phyloP scores from a whole-genome alignment of 2,888 invertebrate genomes.

The Ochropleura leucogaster region DNA sequence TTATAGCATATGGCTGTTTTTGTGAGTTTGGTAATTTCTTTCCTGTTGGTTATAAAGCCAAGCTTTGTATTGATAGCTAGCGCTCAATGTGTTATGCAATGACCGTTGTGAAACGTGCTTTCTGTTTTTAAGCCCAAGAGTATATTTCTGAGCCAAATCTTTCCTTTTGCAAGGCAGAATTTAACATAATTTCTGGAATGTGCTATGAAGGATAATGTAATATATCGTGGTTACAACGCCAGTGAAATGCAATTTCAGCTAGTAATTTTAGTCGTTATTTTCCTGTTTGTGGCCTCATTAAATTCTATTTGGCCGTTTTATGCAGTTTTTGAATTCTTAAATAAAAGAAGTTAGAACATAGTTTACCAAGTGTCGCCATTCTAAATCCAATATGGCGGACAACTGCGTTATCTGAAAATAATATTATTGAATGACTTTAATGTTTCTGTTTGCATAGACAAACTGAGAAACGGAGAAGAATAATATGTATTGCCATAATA shows the following conservation, averaged over 20 bases:
- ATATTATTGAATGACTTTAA: too few relatives aligned
- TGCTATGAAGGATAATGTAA: too few relatives aligned
- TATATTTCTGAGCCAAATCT: neutral
- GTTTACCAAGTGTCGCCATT: too few relatives aligned
- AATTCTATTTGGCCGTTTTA: neutral
- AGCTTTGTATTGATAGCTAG: slow-evolving; percentile 32
- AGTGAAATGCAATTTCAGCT: neutral
- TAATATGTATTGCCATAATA: slow-evolving; percentile 18
- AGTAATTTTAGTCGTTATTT: neutral
- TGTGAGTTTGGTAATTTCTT: slow-evolving; percentile 26
- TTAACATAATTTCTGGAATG: neutral
- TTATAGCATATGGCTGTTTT: slow-evolving; percentile 45
- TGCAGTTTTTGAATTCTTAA: neutral
- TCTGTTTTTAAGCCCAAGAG: neutral
- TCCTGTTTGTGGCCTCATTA: neutral
- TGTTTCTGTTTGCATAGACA: too few relatives aligned
- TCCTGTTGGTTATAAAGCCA: slow-evolving; percentile 19
- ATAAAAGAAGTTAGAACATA: too few relatives aligned
- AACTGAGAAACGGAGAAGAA: neutral
- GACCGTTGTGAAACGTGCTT: slow-evolving; percentile 14
- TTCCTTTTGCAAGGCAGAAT: neutral
- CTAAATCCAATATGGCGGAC: too few relatives aligned
- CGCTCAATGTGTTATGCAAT: slow-evolving; percentile 18
- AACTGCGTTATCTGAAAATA: too few relatives aligned
- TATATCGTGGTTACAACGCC: neutral